These are phyloP conservation scores for Zingel zingel DNA, from an alignment of 2,113 vertebrate species.

Conservation along the genomic window DNA sequence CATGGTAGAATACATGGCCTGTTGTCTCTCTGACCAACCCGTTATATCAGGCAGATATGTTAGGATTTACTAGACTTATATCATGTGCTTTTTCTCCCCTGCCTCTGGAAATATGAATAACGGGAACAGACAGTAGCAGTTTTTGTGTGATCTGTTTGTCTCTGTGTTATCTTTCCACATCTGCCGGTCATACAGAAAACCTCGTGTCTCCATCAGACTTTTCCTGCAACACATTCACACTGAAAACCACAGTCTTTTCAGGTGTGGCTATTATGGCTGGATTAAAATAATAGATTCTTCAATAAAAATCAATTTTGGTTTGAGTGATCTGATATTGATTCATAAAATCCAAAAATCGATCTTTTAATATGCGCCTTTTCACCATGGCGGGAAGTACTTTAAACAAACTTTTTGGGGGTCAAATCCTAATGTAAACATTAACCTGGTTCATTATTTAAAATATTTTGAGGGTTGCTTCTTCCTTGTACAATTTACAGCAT, in stretches of 20 bases:
- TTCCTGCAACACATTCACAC: background rate
- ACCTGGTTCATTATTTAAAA: no score
- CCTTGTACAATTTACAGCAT: no score
- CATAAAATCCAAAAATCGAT: no score
- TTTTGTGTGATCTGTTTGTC: slow-evolving; percentile 58
- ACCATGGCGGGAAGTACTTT: no score
- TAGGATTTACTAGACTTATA: slow-evolving; percentile 34
- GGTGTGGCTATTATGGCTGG: background rate
- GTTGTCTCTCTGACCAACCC: slow-evolving; percentile 12
- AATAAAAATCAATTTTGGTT: no score
- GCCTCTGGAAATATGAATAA: slow-evolving; percentile 49
- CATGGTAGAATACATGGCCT: slow-evolving; percentile 35
- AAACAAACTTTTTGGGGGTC: no score
- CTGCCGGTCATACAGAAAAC: slow-evolving; percentile 59
- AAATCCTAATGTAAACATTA: no score
- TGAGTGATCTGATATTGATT: no score
- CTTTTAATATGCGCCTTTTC: no score
- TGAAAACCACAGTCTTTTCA: background rate
- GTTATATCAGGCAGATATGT: slow-evolving; percentile 37
- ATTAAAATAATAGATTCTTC: no score
- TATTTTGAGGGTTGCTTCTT: no score
- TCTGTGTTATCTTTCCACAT: slow-evolving; percentile 35
- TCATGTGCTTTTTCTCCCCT: slow-evolving; percentile 64
- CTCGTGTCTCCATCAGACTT: slow-evolving; percentile 58
- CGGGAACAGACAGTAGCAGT: slow-evolving; percentile 46